Percentiles rank a stretch among this genome's conserved stretches.
These are phyloP conservation scores for Metacarcinus magister DNA, from an alignment of 2,888 invertebrate species.

Conservation along the genomic window DNA sequence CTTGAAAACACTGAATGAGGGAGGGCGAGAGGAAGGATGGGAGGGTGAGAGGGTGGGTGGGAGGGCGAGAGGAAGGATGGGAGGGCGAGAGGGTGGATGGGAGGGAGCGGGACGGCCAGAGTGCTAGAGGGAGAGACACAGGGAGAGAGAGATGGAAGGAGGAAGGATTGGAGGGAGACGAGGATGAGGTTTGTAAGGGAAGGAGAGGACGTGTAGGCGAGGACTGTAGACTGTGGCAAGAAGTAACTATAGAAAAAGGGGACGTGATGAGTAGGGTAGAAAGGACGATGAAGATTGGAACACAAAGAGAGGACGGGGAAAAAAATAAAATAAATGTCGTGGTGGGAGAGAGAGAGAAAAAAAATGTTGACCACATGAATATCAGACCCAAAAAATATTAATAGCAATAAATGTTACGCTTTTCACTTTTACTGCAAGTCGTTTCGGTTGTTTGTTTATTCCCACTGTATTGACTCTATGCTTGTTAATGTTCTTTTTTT, in stretches of 20 bases:
- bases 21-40: neutral
- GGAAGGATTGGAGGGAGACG: neutral
- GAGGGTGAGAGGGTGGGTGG: neutral
- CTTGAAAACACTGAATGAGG: constrained; percentile 62
- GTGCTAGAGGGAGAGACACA: neutral
- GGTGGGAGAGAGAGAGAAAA: neutral
- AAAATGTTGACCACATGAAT: no score
- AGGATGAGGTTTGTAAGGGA: neutral
- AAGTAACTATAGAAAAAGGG: neutral
- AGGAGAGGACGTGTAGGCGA: neutral
- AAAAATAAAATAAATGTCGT: neutral
- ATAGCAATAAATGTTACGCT: neutral
- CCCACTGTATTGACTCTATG: neutral
- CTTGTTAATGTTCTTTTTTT: no score
- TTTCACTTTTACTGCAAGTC: neutral
- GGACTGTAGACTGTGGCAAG: neutral
- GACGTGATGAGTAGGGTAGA: neutral
- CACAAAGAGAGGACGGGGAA: neutral
- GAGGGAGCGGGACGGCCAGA: neutral
- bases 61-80: neutral
- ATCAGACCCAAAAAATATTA: no score
- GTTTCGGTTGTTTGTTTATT: no score
- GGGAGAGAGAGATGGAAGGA: neutral
- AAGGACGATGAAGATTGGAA: neutral
- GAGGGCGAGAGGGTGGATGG: neutral